These are phyloP conservation scores for Craseonycteris thonglongyai DNA, from an alignment of 2,113 vertebrate species.

Conservation along the genomic window DNA sequence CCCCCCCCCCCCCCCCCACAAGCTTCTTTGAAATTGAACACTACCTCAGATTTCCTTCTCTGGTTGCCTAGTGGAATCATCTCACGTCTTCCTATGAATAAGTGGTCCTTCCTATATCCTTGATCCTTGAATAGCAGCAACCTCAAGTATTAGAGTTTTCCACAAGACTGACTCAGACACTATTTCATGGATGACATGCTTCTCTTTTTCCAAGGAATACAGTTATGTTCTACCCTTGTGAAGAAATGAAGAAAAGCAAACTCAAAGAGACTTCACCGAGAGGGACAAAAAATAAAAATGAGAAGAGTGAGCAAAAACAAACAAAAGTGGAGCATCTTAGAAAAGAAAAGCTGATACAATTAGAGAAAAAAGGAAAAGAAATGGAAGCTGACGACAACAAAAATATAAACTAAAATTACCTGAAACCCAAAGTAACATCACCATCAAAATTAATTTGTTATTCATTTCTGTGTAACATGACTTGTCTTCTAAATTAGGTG, in stretches of 20 bases:
- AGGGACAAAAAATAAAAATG: neutral
- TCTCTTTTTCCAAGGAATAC: neutral
- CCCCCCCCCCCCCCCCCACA: no score
- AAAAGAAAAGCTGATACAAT: neutral
- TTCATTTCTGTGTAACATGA: neutral
- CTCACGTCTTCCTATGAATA: neutral
- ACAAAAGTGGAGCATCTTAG: neutral
- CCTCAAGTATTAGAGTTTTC: neutral
- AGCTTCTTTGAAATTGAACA: neutral
- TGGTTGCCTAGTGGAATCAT: neutral
- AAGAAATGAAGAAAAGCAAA: conserved; percentile 32
- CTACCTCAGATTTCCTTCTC: neutral
- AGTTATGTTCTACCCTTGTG: neutral
- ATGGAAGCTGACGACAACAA: neutral
- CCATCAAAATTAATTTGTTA: neutral
- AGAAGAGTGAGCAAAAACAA: neutral
- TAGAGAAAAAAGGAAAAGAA: neutral
- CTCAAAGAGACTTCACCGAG: neutral
- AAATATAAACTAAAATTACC: neutral
- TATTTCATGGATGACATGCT: conserved; percentile 25
- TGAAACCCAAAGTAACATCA: neutral
- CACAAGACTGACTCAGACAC: neutral
- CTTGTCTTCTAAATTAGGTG: neutral
- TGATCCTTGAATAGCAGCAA: neutral
- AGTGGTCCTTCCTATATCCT: neutral